These are phyloP conservation scores for Brachymystax lenok DNA, from an alignment of 2,797 vertebrate species.

Conservation along the genomic window DNA sequence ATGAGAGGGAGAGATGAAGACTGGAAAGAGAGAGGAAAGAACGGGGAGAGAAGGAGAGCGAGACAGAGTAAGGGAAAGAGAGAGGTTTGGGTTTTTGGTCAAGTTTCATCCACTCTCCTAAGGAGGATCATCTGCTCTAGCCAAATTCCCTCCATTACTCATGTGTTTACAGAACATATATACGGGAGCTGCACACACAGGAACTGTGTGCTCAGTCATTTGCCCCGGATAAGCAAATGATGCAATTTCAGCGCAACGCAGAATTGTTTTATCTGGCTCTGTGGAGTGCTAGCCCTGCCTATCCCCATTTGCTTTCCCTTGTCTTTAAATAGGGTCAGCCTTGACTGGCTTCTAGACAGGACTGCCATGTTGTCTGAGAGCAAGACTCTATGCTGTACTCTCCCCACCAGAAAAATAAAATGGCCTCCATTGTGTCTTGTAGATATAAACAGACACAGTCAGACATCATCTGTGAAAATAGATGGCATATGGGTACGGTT, in stretches of 20 bases:
- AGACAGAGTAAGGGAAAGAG: neutral
- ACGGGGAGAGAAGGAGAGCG: neutral
- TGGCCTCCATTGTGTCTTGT: neutral
- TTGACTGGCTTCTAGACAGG: conserved; percentile 1
- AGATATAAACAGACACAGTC: neutral
- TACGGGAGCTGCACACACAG: neutral
- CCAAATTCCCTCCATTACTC: conserved; percentile 10
- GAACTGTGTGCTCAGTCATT: conserved; percentile 12
- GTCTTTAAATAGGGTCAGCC: conserved; percentile 2
- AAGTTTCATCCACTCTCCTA: neutral
- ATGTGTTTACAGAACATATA: conserved; percentile 20
- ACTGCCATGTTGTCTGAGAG: neutral
- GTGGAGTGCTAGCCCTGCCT: neutral
- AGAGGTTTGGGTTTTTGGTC: neutral
- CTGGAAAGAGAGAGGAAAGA: neutral
- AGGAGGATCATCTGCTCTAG: neutral
- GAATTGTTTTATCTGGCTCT: neutral
- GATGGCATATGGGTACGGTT: neutral
- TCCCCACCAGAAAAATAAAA: conserved; percentile 21
- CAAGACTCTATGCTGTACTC: conserved; percentile 21
- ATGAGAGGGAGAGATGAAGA: neutral
- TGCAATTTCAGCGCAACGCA: conserved; percentile 16
- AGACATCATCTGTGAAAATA: neutral
- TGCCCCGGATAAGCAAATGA: conserved; percentile 32
- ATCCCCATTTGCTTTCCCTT: neutral